phyloP scores from a whole-genome alignment of 1,140 invertebrate genomes.

The Bombus ignitus region DNA sequence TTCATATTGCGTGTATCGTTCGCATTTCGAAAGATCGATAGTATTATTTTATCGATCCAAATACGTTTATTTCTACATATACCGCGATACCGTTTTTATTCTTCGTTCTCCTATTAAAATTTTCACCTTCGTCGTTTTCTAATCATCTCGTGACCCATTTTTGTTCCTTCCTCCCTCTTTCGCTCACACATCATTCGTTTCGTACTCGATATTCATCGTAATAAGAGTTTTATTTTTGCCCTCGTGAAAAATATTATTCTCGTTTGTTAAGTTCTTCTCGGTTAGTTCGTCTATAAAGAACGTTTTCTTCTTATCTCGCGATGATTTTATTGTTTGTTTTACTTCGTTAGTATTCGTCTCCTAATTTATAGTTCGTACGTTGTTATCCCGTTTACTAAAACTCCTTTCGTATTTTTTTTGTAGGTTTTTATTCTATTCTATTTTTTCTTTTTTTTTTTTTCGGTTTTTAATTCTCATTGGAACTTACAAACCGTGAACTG shows the following conservation, averaged over 20 bases:
- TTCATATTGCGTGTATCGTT: too few relatives aligned
- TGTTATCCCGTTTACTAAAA: background rate
- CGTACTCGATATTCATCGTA: background rate
- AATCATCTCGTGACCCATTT: background rate
- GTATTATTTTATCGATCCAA: background rate
- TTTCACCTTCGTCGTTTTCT: background rate
- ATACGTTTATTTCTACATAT: background rate
- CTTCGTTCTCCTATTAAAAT: too few relatives aligned
- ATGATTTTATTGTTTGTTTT: background rate
- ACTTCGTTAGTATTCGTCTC: background rate
- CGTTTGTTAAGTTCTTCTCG: background rate
- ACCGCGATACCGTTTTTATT: background rate
- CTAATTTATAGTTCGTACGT: background rate
- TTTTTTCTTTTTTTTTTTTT: background rate
- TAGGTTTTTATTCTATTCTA: background rate
- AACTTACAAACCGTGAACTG: background rate
- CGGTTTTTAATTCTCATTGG: background rate
- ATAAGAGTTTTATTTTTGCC: background rate
- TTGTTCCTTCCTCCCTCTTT: background rate
- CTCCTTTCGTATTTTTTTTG: background rate
- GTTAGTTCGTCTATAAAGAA: background rate
- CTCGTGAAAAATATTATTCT: conserved; percentile 26
- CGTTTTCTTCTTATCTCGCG: background rate
- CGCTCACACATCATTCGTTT: background rate
- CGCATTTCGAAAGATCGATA: background rate